Evolutionary conservation across 2,888 invertebrate species (phyloP), one percentile per base, ranked within the genome.

Genomic region (Autographa pulchrina): DNA sequence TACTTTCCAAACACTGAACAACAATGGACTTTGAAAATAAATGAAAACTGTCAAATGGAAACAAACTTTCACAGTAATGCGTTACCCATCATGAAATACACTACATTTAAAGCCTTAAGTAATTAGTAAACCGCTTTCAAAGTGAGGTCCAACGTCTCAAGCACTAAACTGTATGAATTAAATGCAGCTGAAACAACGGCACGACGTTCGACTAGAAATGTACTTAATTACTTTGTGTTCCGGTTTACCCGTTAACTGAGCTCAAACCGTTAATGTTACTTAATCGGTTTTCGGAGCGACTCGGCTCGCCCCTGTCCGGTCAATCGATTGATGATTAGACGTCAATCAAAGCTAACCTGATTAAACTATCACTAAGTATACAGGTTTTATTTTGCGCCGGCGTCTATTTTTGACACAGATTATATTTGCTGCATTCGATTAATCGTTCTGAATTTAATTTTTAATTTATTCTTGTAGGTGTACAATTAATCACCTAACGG

Each of bases 221-320:
- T 25, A 56, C 54, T 56, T 88, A 88, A 92, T 92, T 88, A 87
- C 78, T 62, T 70, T 71, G 77, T 82, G 87, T 88, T 89, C 91
- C 89, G 89, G 89, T 88, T 87, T 86, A 83, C 83, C 91, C 88
- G 92, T 90, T 92, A 90, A 83, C 82, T 80, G 80, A 81, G 72
- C 71, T 68, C 59, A 76, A 68, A 84, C 82, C 80, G 82, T 84
- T 84, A 90, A 88, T 87, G 88, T 89, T 91, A 90, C 84, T 86
- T 88, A 87, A 89, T 89, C 78, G 77, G 43, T 83, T 85, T 85
- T 84, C 59, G 74, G 77, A 77, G 73, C 82, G 67, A 59, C 79
- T 69, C 58, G 58, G 74, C 72, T 74, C 68, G 72, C 62, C 69
- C 65, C 80, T 68, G 78, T 69, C 71, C 65, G 62, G 58, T 71